These are phyloP conservation scores for Cnemophilus loriae DNA, from an alignment of 2,113 vertebrate genomes.

Conservation along the genomic window DNA sequence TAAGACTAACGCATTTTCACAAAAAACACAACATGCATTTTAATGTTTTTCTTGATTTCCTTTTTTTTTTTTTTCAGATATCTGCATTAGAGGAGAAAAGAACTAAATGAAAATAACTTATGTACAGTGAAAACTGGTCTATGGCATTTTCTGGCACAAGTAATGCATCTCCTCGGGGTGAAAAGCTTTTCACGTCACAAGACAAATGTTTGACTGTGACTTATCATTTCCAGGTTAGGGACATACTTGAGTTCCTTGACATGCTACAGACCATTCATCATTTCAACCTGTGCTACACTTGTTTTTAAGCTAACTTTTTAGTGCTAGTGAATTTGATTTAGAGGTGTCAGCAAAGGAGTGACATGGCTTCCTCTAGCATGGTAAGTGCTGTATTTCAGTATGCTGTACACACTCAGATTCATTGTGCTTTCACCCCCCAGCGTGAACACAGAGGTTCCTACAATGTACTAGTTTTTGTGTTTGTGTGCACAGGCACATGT, in stretches of 20 bases:
- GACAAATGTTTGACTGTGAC: neutral
- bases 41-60: neutral
- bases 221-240: neutral
- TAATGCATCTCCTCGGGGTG: neutral
- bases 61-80: neutral
- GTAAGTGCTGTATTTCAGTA: neutral
- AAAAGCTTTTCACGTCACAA: slow-evolving; percentile 1
- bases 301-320: neutral
- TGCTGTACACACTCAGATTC: neutral
- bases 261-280: neutral
- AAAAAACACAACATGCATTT: neutral
- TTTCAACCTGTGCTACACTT: neutral
- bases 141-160: neutral
- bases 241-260: neutral
- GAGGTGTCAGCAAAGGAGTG: neutral
- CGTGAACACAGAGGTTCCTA: neutral
- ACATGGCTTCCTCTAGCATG: neutral
- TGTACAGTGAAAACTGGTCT: neutral
- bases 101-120: neutral
- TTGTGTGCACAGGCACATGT: no score
- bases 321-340: neutral
- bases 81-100: neutral
- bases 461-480: rapidly evolving
- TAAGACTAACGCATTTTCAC: neutral
- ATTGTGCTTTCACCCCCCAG: neutral